Base-by-base conservation (phyloP, 2,888 invertebrate genomes). In the Metacarcinus magister region DNA sequence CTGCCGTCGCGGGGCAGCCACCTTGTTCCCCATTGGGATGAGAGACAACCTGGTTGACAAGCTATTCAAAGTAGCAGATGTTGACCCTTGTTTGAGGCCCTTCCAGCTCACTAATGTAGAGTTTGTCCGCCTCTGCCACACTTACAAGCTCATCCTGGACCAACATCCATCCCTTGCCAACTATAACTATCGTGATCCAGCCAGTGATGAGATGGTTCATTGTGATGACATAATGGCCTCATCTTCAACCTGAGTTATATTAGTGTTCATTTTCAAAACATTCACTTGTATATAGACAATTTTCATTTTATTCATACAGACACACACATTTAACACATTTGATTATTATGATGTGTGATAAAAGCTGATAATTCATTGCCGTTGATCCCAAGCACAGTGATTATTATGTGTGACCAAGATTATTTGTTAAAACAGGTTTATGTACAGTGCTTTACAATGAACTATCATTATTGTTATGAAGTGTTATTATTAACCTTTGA, bases 41-140 rank as follows among this genome's bases (percentile, higher is more conserved):
- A 98, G 98, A 95, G 98, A 98, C 4, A 98, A 98, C 97, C 98
- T 99, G 97, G 98, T 98, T 5, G 97, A 98, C 0, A 98, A 98
- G 97, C 98, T 99, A 98, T 98, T 98, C 97, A 98, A 98, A 96
- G 97, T 98, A 96, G 98, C 99, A 0, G 98, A 98, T 95, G 98
- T 99, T 0, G 98, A 98, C 97, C 98, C 98, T 0, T 98, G 98
- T 0, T 98, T 98, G 0, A 98, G 98, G 97, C 98, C 99, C 0
- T 98, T 98, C 97, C 94, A 99, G 97, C 98, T 99, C 94, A 98
- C 98, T 0, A 98, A 99, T 95, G 98, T 98, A 95, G 99, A 99
- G 97, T 98, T 99, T 97, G 98, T 98, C 13, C 98, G 98, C 97
- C 97, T 99, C 95, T 98, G 98, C 97, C 98, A 98, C 97, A 98